Base-by-base conservation (phyloP, 2,113 vertebrate species). In the Pluvianellus socialis region DNA sequence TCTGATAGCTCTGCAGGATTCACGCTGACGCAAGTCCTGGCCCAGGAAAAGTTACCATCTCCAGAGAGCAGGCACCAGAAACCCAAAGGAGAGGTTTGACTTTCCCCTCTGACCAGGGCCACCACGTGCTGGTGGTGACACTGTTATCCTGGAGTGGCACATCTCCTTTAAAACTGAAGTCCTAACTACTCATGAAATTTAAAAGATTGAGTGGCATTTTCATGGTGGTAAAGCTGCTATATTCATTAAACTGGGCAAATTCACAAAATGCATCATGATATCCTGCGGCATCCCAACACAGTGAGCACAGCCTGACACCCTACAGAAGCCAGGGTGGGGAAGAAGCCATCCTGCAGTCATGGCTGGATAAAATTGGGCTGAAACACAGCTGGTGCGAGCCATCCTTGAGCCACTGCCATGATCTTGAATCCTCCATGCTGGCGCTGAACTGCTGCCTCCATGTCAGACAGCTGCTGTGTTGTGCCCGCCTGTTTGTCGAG, bases 381-480 rank as follows among this genome's bases (percentile, higher is more conserved):
- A 72, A 84, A 59, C 10, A 38, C 19, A 71, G 35, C 14, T 10
- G 3, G 7, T 61, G 65, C 1, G 6, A 82, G 70, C 32, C 40
- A 83, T 65, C 19, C 45, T 74, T 52, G 61, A 70, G 56, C 47
- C 42, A 59, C 67, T 10, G 5, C 42, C 28, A 17, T 47, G 74
- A 26, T 71, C 62, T 53, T 3, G 1, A 49, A 30, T 49, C 45
- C 70, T 30, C 2, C 0, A 28, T 24, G 44, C 4, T 1, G 6
- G 38, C 0, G 0, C 65, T 70, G 81, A 90, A 23, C 53, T 23
- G 10, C 35, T 7, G 3, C 30, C 24, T 68, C 58, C 1, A 0
- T 52, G 15, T 65, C 90, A 92, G 53, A 44, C 35, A 83, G 87
- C 72, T 92, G 70, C 81, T 84, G 38, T 27, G 42, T 45, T 68